Percentiles rank a stretch among this genome's conserved stretches.
Evolutionary conservation across 1,140 invertebrate genomes (phyloP).

Genomic region (Epicauta chinensis): DNA sequence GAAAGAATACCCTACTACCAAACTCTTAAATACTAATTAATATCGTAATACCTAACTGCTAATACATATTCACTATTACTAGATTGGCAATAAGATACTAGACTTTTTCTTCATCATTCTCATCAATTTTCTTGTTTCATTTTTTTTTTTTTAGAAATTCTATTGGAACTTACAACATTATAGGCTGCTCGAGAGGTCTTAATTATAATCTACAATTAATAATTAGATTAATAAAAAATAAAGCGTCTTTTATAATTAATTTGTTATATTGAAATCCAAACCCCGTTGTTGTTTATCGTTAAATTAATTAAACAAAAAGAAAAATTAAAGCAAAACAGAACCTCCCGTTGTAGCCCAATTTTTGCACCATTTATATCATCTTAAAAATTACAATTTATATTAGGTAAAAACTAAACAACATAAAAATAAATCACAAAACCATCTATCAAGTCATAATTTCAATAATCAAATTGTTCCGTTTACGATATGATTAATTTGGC

Average conservation of each 20-base stretch:
- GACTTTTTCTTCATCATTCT: conserved; percentile 3
- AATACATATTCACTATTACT: conserved; percentile 40
- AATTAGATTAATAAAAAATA: conserved; percentile 17
- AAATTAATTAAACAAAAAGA: conserved; percentile 34
- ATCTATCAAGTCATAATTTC: conserved; percentile 3
- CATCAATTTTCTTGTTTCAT: too few relatives aligned
- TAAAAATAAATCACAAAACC: too few relatives aligned
- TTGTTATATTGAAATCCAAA: neutral
- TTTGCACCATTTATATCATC: conserved; percentile 34
- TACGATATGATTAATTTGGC: conserved; percentile 25
- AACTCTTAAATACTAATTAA: conserved; percentile 40
- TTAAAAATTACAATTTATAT: neutral
- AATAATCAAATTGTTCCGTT: conserved; percentile 17
- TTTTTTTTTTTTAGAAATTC: conserved; percentile 32
- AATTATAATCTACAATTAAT: too few relatives aligned
- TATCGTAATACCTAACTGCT: conserved; percentile 40
- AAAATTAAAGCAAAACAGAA: conserved; percentile 7
- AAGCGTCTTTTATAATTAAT: conserved; percentile 38
- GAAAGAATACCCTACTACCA: conserved; percentile 41
- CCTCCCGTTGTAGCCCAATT: conserved; percentile 28
- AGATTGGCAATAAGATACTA: conserved; percentile 43
- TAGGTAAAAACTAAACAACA: too few relatives aligned
- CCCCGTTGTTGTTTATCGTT: conserved; percentile 1
- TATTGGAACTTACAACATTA: conserved; percentile 38
- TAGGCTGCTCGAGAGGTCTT: conserved; percentile 32